Evolutionary conservation across 2,888 invertebrate species (phyloP), one percentile per base, ranked within the genome.

Genomic region (Agriotes lineatus): DNA sequence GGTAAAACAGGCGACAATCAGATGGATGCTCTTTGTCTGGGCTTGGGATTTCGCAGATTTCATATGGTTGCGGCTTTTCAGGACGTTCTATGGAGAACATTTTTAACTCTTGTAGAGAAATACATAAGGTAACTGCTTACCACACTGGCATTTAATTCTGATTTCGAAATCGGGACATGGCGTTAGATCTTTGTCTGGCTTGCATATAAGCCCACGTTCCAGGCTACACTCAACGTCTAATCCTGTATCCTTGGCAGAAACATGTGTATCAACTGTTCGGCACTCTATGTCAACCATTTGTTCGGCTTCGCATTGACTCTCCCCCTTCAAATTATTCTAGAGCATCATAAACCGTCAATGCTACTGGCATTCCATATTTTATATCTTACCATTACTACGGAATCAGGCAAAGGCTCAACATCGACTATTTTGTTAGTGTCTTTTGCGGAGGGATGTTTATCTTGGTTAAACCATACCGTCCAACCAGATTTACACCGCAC

Each of bases 91-190:
- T 3, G n/a, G 48, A n/a, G 35, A 25, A 7, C n/a, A 37, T 37
- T 37, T 37, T 37, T 37, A 37, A 6, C 9, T 30, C 30, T 30
- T 30, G 30, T 30, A n/a, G n/a, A n/a, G 3, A 25, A 25, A 3
- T 25, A 25, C 25, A 25, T 25, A 25, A 25, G n/a, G n/a, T n/a
- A n/a, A n/a, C n/a, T n/a, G 10, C 10, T 75, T 76, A 81, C 82
- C 83, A 79, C 93, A 93, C 60, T 86, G 82, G 79, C 96, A 96
- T 39, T 89, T 86, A 0, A 95, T 91, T 33, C 93, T 87, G 52
- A 96, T 90, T 84, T 96, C 95, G 79, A 95, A 96, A 85, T 96
- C 95, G 1, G 90, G 87, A 76, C 96, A 96, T 0, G 82, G 76
- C 42, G 71, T 66, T 3, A 75, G 73, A 60, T 77, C 77, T 9